phyloP scores from a whole-genome alignment of 1,140 invertebrate genomes.

The Bombus ignitus region DNA sequence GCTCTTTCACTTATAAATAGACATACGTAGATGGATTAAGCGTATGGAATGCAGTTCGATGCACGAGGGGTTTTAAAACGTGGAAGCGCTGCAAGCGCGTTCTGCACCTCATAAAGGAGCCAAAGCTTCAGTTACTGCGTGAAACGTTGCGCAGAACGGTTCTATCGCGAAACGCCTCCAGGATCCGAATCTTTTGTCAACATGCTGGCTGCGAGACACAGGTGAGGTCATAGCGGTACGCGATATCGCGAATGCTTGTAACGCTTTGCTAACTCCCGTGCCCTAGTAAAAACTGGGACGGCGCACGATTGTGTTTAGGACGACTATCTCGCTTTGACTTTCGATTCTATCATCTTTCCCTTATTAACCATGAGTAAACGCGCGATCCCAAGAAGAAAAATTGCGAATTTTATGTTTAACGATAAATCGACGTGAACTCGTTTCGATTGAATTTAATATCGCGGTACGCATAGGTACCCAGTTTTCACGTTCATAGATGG shows the following conservation, averaged over 20 bases:
- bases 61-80: conserved; percentile 58
- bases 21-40: conserved; percentile 71
- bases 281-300: not conserved
- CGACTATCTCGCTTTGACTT: not conserved
- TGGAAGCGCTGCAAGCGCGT: conserved; percentile 42
- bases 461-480: too few species aligned
- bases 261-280: conserved; percentile 19
- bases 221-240: conserved; percentile 64
- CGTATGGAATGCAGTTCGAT: conserved; percentile 73
- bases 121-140: conserved; percentile 59
- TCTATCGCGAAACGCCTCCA: not conserved
- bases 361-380: too few species aligned
- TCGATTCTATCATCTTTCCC: too few species aligned
- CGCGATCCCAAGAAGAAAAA: too few species aligned
- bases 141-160: conserved; percentile 51
- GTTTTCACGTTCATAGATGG: not conserved
- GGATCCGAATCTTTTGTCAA: not conserved
- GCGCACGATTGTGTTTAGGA: too few species aligned
- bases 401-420: too few species aligned
- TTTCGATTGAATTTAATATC: too few species aligned
- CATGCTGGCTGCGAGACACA: conserved; percentile 74
- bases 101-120: conserved; percentile 34
- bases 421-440: too few species aligned
- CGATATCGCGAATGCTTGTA: conserved; percentile 4
- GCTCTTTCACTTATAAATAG: conserved; percentile 64